Percentiles rank a stretch among this genome's conserved stretches.
These are phyloP conservation scores for Zoroaster sp. DNA, from an alignment of 53 echinoderm and acorn worm species.

Conservation along the genomic window DNA sequence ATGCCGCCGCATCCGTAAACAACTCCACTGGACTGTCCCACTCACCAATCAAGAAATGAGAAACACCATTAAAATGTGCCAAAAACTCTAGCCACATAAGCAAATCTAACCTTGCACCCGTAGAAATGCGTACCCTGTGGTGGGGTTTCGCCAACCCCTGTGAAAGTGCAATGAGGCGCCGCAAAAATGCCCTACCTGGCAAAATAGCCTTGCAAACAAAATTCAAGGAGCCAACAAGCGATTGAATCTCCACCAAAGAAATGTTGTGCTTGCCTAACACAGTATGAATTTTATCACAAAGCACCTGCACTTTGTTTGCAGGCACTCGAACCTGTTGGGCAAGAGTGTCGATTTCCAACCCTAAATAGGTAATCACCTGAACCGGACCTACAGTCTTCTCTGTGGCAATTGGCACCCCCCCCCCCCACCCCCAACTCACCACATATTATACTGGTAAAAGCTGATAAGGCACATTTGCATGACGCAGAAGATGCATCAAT, in stretches of 20 bases:
- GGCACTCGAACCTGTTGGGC: background rate
- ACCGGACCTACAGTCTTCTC: conserved; percentile 50
- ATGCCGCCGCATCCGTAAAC: conserved; percentile 26
- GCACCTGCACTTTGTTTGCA: background rate
- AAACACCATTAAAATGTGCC: background rate
- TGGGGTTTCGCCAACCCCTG: background rate
- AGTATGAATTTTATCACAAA: conserved; percentile 9
- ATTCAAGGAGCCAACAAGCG: conserved; percentile 11
- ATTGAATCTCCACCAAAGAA: conserved; percentile 41
- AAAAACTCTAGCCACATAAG: conserved; percentile 14
- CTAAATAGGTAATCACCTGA: conserved; percentile 29
- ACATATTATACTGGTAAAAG: background rate
- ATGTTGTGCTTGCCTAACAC: background rate
- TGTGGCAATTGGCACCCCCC: conserved; percentile 23
- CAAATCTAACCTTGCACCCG: background rate
- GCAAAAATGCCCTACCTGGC: conserved; percentile 7
- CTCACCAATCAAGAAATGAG: background rate
- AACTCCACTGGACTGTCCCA: conserved; percentile 4
- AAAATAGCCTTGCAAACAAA: conserved; percentile 1
- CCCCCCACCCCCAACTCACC: conserved; percentile 26
- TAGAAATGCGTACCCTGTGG: background rate
- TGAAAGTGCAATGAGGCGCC: background rate
- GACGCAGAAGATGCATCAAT: background rate
- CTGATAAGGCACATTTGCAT: background rate
- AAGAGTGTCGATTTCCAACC: conserved; percentile 39